Base-by-base conservation (phyloP, 2,888 invertebrate genomes). In the Melieria crassipennis region DNA sequence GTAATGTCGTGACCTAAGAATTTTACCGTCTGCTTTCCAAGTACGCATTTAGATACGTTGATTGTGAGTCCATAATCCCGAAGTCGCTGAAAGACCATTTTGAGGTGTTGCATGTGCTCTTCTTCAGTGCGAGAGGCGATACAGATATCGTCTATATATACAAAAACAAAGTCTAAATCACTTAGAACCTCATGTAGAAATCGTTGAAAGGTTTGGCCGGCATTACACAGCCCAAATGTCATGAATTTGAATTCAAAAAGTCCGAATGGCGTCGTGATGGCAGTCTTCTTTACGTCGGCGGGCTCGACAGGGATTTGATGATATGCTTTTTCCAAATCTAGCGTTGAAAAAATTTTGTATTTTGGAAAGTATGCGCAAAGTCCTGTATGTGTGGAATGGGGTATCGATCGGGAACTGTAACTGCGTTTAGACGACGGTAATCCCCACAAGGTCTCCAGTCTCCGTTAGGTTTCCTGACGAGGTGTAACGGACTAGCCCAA, bases 191-290 rank as follows among this genome's bases (percentile, higher is more conserved):
- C 67, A 7, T 76, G 58, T 30, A 76, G 74, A 5, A 73, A 58
- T 0, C 75, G 64, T 47, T 75, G 75, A 5, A 75, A 74, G 0
- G 72, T 77, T 43, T 77, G 76, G 0, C 65, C 56, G 7, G 65
- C 72, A 43, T 56, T 69, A 43, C 56, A 62, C 5, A 65, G n/a
- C 2, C 65, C 52, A n/a, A 65, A 65, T 52, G 64, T 9, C 48
- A 16, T 16, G 16, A 16, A 16, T 16, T 16, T 55, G 10, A 70
- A 70, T 16, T 65, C 70, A 13, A 48, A 66, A 7, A 70, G 13
- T 4, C 65, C 70, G 45, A 69, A 73, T 4, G 72, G 72, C 1
- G 72, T 73, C 9, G 73, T 42, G 46, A 66, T 48, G 3, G 68
- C 68, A 1, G 70, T 70, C 64, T 73, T 70, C 1, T 48, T 43